Evolutionary conservation across 2,113 vertebrate species (phyloP), one percentile per base, ranked within the genome.

Genomic region (Mesembrinibis cayennensis): DNA sequence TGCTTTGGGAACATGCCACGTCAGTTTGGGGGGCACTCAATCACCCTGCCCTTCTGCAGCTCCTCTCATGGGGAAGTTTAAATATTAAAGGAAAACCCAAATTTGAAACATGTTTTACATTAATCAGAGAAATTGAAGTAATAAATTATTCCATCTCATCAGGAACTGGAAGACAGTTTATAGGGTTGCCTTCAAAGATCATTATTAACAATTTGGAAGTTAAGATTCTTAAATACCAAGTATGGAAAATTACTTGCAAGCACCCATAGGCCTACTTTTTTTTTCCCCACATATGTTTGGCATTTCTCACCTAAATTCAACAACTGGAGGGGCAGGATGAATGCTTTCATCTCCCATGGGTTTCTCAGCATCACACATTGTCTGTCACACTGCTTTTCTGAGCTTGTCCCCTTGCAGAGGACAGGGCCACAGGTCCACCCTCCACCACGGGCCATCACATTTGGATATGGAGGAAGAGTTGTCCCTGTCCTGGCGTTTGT

Each of bases 101-200:
- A 95, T 96, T 80, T 97, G 83, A 89, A 91, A 82, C 82, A 71
- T 3, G 1, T 97, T 93, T 91, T 74, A 79, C 90, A 95, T 93
- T 93, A 90, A 92, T 92, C 90, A 91, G 72, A 66, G 52, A 95
- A 95, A 96, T 52, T 78, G 81, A 72, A 89, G 53, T 63, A 69
- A 95, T 97, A 85, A 95, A 97, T 97, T 94, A 92, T 83, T 95
- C 82, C 53, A 42, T 78, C 62, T 85, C 90, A 78, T 94, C 59
- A 89, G 58, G 56, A 94, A 59, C 73, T 87, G 55, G 65, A 86
- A 93, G 76, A 78, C 26, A 63, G 22, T 84, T 95, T 71, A 61
- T 5, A 93, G 49, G 36, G 29, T 66, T 77, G 76, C 77, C 56
- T 95, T 93, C 79, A 93, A 94, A 87, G 63, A 82, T 42, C 42